A percentile compares a stretch with the other conserved stretches of the same genome.
Evolutionary conservation across 2,113 vertebrate genomes (phyloP).

Genomic region (Engystomops pustulosus): DNA sequence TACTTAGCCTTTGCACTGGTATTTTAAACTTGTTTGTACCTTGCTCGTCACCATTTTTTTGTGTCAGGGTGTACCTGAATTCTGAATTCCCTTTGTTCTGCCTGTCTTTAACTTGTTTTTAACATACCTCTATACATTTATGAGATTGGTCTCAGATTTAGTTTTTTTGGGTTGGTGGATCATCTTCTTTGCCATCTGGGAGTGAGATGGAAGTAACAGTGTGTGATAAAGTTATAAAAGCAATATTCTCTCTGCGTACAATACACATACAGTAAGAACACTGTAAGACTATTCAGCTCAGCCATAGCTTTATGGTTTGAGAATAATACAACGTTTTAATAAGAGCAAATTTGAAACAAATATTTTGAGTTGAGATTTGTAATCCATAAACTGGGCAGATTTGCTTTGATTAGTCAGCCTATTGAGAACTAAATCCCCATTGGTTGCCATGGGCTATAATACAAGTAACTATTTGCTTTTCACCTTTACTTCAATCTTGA

Average conservation of each 20-base stretch:
- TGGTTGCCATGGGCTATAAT: slow-evolving; percentile 26
- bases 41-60: too few relatives aligned
- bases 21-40: too few relatives aligned
- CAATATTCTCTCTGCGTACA: background rate
- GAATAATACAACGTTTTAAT: slow-evolving; percentile 1
- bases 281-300: background rate
- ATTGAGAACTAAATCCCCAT: background rate
- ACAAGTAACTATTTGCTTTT: slow-evolving; percentile 27
- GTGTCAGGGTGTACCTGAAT: too few relatives aligned
- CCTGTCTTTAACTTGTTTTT: too few relatives aligned
- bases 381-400: slow-evolving; percentile 27
- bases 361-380: slow-evolving; percentile 4
- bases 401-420: slow-evolving; percentile 15
- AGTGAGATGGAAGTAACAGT: too few relatives aligned
- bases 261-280: background rate
- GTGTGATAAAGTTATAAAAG: too few relatives aligned
- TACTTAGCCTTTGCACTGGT: too few relatives aligned
- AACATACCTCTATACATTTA: too few relatives aligned
- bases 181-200: too few relatives aligned
- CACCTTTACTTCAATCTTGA: background rate
- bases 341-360: slow-evolving; percentile 31
- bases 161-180: too few relatives aligned
- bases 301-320: background rate
- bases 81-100: too few relatives aligned
- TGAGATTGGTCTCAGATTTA: too few relatives aligned